Base-by-base conservation (phyloP, 2,797 vertebrate species). In the Tiaroga cobitis region DNA sequence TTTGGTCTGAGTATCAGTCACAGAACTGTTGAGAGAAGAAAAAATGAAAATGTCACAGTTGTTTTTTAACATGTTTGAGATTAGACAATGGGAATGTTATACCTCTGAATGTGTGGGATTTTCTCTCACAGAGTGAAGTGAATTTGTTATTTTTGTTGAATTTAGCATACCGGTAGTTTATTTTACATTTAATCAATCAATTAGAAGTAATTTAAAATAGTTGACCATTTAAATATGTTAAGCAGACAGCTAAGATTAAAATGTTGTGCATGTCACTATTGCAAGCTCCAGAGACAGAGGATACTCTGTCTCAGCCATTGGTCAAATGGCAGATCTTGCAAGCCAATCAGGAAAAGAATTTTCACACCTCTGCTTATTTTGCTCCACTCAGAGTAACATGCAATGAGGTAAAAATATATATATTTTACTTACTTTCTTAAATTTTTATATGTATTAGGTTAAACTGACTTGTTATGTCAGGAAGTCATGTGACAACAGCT, bases 391-490 rank as follows among this genome's bases (percentile, higher is more conserved):
- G 32, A 77, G 75, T 59, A 10, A 18, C 54, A 43, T 26, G 16
- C n/a, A 65, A 32, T 21, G 26, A 21, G 39, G 26, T 65, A 26
- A 32, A 59, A 79, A 46, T 15, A 5, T 46, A 51, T 13, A 18
- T 32, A 67, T 32, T 46, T 39, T 59, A 11, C 34, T 29, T 37
- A 63, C 6, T 76, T 61, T 37, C 7, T 56, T 16, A 16, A 65
- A 65, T 19, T 24, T n/a, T n/a, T n/a, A n/a, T 59, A 5, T 34
- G 16, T 2, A 29, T 41, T 34, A 81, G 61, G 10, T 46, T 24
- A 8, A 68, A 68, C 21, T 56, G 8, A 54, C 49, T 65, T 76
- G 21, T 81, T 74, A 63, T 49, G 54, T 73, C 81, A 74, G 19
- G 10, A 41, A 43, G 37, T 32, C 81, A 65, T n/a, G 56, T 82